Base-by-base conservation (phyloP, 2,113 vertebrate genomes). In the Scatophagus argus region DNA sequence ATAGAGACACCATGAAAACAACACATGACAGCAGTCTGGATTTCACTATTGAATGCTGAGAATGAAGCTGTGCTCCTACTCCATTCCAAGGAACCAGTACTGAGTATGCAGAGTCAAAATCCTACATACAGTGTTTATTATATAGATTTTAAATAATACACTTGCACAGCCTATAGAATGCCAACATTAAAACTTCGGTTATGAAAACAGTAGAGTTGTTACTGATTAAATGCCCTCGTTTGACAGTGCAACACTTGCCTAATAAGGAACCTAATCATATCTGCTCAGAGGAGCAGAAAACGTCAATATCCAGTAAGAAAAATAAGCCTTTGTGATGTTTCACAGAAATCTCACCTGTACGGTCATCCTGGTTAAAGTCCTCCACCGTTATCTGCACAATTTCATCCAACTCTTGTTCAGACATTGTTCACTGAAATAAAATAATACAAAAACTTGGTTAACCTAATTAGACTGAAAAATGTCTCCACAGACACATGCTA, bases 311-410 rank as follows among this genome's bases (percentile, higher is more conserved):
- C 2, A 56, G 14, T 3, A 47, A n/a, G 8, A 34, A 27, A 21
- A 64, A 47, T 8, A 27, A 36, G 0, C 31, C 34, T 31, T 46
- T 3, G 36, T 23, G 11, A 17, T 58, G 34, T 14, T n/a, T n/a
- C 14, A 62, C 4, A 52, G 25, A 14, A 49, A 29, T 65, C 82
- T 78, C 94, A 97, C 97, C 97, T 93, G 96, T 91, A 62, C 96
- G 96, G 49, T 96, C 96, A 55, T 96, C 95, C 1, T 95, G 94
- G 74, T 94, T 95, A 90, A 99, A 92, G 84, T 99, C 98, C 66
- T 96, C 98, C 43, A 99, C 98, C 9, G 97, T 96, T 31, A 99
- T 99, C 92, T 99, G 98, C 70, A 99, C 98, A 86, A 99, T 98
- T 58, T 99, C 97, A 62, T 96, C 95, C 94, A 99, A 83, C 36